Base-by-base conservation (phyloP, 2,113 vertebrate species). In the Leucoraja erinaceus region DNA sequence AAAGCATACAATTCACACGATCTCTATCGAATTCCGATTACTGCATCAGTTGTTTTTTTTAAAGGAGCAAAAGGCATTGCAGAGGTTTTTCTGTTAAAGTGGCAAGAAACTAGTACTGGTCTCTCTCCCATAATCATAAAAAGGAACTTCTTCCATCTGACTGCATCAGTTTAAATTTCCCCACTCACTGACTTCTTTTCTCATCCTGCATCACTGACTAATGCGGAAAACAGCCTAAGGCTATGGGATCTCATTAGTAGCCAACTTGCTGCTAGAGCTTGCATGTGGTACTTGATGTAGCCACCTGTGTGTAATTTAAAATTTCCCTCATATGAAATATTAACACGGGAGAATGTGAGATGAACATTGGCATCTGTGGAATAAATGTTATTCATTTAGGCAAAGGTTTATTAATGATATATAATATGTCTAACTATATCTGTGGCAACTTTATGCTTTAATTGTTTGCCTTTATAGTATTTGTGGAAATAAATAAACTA, bases 291-390 rank as follows among this genome's bases (percentile, higher is more conserved):
- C 59, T 88, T 88, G 83, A 88, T 88, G 59, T 31, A 66, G 83
- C n/a, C 83, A 66, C 83, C n/a, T 88, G 83, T 88, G 83, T 88
- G 83, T 88, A 66, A 88, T 88, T 88, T 88, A 88, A 88, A 88
- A 88, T 88, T 88, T 88, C 61, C 59, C 83, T 88, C 59, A 63
- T 66, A 88, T 88, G 83, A 88, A 88, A 88, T 88, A 88, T 88
- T 88, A 88, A 88, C 83, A 63, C 14, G 4, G 59, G 83, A 88
- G 59, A 88, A 88, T 88, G 83, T 88, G 83, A 66, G 63, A 88
- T 66, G 56, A 88, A 63, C 59, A 88, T 66, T 88, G 63, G 31
- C 83, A 88, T 88, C 83, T 88, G 83, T 88, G 14, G 83, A 66
- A 63, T 88, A 88, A 88, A 63, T 66, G n/a, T 63, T n/a, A 63